Conservation (phyloP, 2,797 vertebrate species). For the Kryptopterus vitreolus region DNA sequence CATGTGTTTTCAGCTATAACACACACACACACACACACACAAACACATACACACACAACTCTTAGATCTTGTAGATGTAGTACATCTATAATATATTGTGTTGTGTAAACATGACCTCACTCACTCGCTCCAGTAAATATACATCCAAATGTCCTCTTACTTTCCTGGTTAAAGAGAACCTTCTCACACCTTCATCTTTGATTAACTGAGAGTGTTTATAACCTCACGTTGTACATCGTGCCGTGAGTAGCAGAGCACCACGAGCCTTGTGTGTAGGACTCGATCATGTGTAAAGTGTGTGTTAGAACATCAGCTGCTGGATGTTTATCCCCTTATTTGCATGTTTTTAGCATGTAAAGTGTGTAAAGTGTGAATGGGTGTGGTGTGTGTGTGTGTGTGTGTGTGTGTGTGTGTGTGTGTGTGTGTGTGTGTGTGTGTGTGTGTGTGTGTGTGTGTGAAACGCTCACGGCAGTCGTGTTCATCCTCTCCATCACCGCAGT, state of each 20-base stretch:
- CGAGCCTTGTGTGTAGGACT: background rate
- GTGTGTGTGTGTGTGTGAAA: conserved; percentile 6
- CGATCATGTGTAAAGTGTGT: background rate
- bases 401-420: background rate
- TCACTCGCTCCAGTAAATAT: no score
- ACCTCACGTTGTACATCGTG: no score
- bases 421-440: background rate
- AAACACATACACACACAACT: conserved; percentile 21
- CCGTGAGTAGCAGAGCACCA: no score
- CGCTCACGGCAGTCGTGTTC: conserved; percentile 96
- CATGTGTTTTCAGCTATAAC: conserved; percentile 78
- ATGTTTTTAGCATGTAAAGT: background rate
- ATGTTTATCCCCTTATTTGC: background rate
- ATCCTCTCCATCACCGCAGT: conserved; percentile 96
- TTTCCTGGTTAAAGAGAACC: background rate
- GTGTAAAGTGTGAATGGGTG: no score
- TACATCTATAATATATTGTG: no score
- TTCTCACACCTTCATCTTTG: background rate
- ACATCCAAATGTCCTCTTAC: background rate
- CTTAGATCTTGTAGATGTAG: no score
- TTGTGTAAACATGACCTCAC: no score
- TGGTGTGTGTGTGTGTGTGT: no score
- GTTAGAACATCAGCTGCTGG: background rate
- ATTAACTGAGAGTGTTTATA: no score
- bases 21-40: conserved; percentile 24